These are phyloP conservation scores for Zaprionus vittiger DNA, from an alignment of 1,140 invertebrate genomes.

Conservation along the genomic window DNA sequence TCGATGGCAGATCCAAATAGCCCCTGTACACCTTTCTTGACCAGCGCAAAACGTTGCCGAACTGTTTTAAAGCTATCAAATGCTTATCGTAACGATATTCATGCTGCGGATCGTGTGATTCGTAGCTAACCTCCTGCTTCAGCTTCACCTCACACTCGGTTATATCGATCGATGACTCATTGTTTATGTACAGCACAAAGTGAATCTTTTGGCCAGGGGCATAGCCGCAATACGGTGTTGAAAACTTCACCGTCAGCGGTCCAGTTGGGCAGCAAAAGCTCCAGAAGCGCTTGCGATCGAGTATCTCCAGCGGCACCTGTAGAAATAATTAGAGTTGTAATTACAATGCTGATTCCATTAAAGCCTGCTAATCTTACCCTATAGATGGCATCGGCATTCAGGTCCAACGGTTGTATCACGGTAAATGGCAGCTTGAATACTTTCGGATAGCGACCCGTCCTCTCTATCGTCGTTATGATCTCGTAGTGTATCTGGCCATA, in stretches of 20 bases:
- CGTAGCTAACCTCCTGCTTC: slow-evolving; percentile 84
- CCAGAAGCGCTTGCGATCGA: slow-evolving; percentile 85
- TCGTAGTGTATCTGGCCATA: slow-evolving; percentile 89
- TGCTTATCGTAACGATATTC: slow-evolving; percentile 87
- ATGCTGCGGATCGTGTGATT: slow-evolving; percentile 86
- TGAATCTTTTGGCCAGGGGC: slow-evolving; percentile 81
- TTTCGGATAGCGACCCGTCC: slow-evolving; percentile 91
- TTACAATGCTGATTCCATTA: not conserved
- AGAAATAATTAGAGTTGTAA: slow-evolving; percentile 9
- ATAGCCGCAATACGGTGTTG: slow-evolving; percentile 82
- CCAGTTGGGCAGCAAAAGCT: slow-evolving; percentile 82
- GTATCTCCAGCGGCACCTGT: slow-evolving; percentile 86
- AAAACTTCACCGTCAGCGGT: slow-evolving; percentile 79
- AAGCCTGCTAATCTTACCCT: slow-evolving; percentile 50
- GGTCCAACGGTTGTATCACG: slow-evolving; percentile 90
- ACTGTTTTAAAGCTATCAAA: slow-evolving; percentile 85
- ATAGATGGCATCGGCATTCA: slow-evolving; percentile 87
- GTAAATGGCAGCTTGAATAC: slow-evolving; percentile 90
- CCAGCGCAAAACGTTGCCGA: slow-evolving; percentile 86
- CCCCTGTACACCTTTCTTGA: slow-evolving; percentile 79
- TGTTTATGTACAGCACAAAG: slow-evolving; percentile 81
- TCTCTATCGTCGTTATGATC: slow-evolving; percentile 89
- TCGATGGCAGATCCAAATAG: slow-evolving; percentile 87
- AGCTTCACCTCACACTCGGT: slow-evolving; percentile 85
- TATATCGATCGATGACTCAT: slow-evolving; percentile 86